Base-by-base conservation (phyloP, 2,797 vertebrate species). In the Lateolabrax maculatus region DNA sequence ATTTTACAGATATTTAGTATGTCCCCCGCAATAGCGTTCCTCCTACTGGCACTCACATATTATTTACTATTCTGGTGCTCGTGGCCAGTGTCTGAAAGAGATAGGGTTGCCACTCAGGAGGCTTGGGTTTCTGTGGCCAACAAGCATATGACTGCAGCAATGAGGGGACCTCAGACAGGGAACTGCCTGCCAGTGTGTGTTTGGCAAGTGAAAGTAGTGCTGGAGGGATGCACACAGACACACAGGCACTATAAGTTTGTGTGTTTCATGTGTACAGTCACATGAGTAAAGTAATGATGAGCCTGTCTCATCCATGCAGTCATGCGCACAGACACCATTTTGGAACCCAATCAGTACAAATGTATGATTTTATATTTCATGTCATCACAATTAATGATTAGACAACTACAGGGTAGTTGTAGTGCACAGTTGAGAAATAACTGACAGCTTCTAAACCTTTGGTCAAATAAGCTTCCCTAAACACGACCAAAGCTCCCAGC, bases 31-130 rank as follows among this genome's bases (percentile, higher is more conserved):
- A 85, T 87, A 84, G 90, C 91, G 75, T 90, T 36, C 43, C 87
- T 92, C 93, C 90, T 89, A 92, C 93, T 94, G 87, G 90, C 85
- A 81, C 81, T 77, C 91, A 89, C 93, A 95, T 87, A 93, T 94
- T 97, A 96, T 97, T 97, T 97, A 96, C 96, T 97, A 97, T 97
- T 97, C 96, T 96, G 95, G 96, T 96, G 95, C 93, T 94, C 86
- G 85, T 94, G 94, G 94, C 93, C 94, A 93, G 94, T 91, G 95
- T 93, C 92, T 95, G 93, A 87, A 87, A 81, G 84, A 92, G 96
- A 96, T 96, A 96, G 91, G 91, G 93, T 96, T 96, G 95, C 95
- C 94, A 94, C 93, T 73, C 86, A 67, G 80, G 74, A 86, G 87
- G 94, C 90, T 96, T 93, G 88, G 93, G 94, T 96, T 96, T 93